A percentile compares a stretch with the other conserved stretches of the same genome.
Conservation (phyloP, 30 jellyfish, hydroid and myxozoan species). For the Pelagia noctiluca region DNA sequence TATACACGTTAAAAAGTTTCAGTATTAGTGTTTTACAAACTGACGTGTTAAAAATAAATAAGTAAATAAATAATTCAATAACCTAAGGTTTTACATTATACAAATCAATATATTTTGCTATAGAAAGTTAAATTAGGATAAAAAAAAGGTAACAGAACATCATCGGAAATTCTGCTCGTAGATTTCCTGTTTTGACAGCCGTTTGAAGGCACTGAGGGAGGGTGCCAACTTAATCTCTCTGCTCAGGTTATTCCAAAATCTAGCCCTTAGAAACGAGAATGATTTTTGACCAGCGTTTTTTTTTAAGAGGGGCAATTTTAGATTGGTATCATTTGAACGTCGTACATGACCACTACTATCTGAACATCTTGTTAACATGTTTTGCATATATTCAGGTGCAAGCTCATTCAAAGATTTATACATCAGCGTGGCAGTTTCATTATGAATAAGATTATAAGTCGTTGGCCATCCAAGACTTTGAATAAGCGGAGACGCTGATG, state of each 20-base stretch:
- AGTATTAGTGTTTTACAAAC: too few species aligned
- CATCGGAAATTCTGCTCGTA: too few species aligned
- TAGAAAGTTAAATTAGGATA: too few species aligned
- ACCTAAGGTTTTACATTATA: too few species aligned
- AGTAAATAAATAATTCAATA: too few species aligned
- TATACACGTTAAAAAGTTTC: too few species aligned
- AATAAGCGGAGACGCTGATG: constrained; percentile 17
- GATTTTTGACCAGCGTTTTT: constrained; percentile 23
- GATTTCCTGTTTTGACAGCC: too few species aligned
- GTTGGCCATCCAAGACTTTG: constrained; percentile 37
- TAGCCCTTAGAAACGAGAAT: constrained; percentile 18
- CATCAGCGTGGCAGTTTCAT: constrained; percentile 11
- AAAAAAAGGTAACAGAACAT: too few species aligned
- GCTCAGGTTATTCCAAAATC: neutral
- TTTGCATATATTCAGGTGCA: constrained; percentile 31
- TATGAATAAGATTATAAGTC: constrained; percentile 12
- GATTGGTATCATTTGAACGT: constrained; percentile 29
- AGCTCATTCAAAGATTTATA: constrained; percentile 34
- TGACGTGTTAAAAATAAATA: too few species aligned
- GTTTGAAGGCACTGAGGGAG: constrained; percentile 36
- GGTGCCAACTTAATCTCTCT: constrained; percentile 8
- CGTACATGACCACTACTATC: too few species aligned
- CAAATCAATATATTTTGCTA: too few species aligned
- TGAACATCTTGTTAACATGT: constrained; percentile 10
- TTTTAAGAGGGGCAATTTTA: constrained; percentile 4